A percentile compares a stretch with the other conserved stretches of the same genome.
phyloP scores from a whole-genome alignment of 2,113 vertebrate species.

The Campylorhamphus procurvoides region DNA sequence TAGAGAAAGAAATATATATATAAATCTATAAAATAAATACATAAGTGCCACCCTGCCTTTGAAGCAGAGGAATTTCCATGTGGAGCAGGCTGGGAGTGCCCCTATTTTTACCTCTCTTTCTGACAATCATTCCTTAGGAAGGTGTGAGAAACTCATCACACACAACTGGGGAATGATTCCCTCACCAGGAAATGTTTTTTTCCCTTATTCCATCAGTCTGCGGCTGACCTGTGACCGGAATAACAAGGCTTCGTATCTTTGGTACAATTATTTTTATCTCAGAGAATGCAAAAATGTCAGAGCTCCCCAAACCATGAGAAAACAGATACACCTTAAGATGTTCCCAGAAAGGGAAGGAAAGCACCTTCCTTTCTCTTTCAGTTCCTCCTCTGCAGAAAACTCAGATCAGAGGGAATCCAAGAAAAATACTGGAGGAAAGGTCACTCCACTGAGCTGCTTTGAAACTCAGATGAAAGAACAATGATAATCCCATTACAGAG shows the following conservation, averaged over 20 bases:
- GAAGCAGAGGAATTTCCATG: not conserved
- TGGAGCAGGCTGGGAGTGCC: not conserved
- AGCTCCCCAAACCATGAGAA: not conserved
- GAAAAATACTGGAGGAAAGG: conserved; percentile 21
- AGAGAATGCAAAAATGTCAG: not conserved
- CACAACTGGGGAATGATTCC: not conserved
- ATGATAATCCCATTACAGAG: not conserved
- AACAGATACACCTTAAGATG: not conserved
- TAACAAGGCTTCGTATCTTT: not conserved
- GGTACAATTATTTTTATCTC: not conserved
- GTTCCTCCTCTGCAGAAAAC: not conserved
- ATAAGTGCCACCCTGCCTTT: not conserved
- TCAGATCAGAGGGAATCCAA: not conserved
- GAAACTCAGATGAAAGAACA: not conserved
- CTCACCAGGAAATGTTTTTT: not conserved
- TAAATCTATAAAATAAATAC: not conserved
- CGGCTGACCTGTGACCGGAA: not conserved
- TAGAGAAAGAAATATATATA: not conserved
- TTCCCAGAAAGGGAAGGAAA: not conserved
- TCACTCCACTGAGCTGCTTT: conserved; percentile 11
- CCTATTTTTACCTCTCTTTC: not conserved
- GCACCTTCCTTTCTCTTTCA: not conserved
- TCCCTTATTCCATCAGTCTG: not conserved
- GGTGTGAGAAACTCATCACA: not conserved
- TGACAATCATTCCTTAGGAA: not conserved